Conservation (phyloP, 2,113 vertebrate genomes). For the Gadus chalcogrammus region DNA sequence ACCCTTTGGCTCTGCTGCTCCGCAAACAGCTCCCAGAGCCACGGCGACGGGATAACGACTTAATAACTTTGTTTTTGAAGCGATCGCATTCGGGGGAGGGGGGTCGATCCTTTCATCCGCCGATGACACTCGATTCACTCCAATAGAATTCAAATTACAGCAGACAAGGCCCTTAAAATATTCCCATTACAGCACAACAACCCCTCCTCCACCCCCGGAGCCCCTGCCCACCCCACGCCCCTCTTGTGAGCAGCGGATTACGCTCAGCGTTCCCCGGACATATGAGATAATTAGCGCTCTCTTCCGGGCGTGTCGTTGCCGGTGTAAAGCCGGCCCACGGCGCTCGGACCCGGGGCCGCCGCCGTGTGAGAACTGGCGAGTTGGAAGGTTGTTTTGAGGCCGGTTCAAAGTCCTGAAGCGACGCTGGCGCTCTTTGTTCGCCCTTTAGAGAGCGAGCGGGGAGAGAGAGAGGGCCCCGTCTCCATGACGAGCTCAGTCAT, state of each 20-base stretch:
- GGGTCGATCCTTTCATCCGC: too few relatives aligned
- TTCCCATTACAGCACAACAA: background rate
- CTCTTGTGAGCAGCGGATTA: conserved; percentile 14
- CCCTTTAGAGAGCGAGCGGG: conserved; percentile 60
- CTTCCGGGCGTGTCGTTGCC: conserved; percentile 29
- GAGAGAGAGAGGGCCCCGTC: conserved; percentile 56
- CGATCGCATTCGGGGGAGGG: too few relatives aligned
- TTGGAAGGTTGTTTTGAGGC: conserved; percentile 60
- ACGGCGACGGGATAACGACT: too few relatives aligned
- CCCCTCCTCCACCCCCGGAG: conserved; percentile 14
- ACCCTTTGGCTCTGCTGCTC: conserved; percentile 22
- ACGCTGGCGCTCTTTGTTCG: conserved; percentile 64
- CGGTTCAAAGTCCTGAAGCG: conserved; percentile 64
- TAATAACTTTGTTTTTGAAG: too few relatives aligned
- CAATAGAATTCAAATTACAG: too few relatives aligned
- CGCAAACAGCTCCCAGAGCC: background rate
- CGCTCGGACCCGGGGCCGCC: conserved; percentile 46
- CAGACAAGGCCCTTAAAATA: background rate
- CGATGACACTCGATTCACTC: too few relatives aligned
- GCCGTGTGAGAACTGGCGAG: conserved; percentile 70
- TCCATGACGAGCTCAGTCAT: conserved; percentile 75
- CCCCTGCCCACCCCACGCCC: background rate
- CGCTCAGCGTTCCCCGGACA: conserved; percentile 46
- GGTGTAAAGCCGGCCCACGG: conserved; percentile 61
- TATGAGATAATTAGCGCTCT: conserved; percentile 69